A percentile compares a stretch with the other conserved stretches of the same genome.
Conservation (phyloP, 2,797 vertebrate genomes). For the Yasuhikotakia modesta region DNA sequence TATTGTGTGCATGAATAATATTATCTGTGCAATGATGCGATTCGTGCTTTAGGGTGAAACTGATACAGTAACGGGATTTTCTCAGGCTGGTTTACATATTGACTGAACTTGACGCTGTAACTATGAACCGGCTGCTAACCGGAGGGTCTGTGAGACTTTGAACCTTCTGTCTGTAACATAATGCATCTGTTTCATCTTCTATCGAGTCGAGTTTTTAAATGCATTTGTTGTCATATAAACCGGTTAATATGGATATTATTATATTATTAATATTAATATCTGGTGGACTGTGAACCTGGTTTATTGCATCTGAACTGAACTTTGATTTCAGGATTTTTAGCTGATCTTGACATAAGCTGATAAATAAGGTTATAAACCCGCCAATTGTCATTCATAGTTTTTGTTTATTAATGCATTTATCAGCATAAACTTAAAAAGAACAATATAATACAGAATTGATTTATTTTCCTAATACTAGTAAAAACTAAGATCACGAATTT, state of each 20-base stretch:
- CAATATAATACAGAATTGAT: too few species aligned
- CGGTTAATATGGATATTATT: neutral
- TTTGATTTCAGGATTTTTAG: slow-evolving; percentile 43
- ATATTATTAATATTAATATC: neutral
- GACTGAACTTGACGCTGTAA: slow-evolving; percentile 16
- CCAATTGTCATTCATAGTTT: neutral
- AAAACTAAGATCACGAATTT: too few species aligned
- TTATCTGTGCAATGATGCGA: neutral
- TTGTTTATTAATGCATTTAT: neutral
- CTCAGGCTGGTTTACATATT: neutral
- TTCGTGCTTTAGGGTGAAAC: neutral
- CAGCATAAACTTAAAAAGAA: too few species aligned
- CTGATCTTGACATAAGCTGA: slow-evolving; percentile 3
- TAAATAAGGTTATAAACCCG: neutral
- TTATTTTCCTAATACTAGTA: too few species aligned
- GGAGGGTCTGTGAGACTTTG: neutral
- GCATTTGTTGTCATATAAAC: neutral
- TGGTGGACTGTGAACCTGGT: neutral
- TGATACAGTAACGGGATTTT: neutral
- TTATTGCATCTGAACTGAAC: slow-evolving; percentile 24
- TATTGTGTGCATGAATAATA: neutral
- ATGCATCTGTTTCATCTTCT: neutral
- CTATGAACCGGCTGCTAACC: neutral
- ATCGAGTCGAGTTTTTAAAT: neutral
- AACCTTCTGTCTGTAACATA: neutral